Evolutionary conservation across 2,888 invertebrate genomes (phyloP), one percentile per base, ranked within the genome.

Genomic region (Crioceris asparagi): DNA sequence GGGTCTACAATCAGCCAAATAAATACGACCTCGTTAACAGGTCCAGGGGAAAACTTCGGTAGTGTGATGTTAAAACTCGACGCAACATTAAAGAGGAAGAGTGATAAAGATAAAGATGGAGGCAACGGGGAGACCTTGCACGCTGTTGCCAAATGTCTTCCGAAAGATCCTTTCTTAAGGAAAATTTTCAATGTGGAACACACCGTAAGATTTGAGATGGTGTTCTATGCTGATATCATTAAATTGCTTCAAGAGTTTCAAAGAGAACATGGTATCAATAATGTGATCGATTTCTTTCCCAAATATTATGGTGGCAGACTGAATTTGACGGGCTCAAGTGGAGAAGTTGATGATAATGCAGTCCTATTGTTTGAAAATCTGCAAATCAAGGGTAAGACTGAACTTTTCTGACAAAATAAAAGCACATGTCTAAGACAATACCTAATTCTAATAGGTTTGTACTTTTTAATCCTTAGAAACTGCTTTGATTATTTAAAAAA

Each of bases 341-440:
- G 41, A 3, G 52, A 51, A 11, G 65, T 71, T 2, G 70, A 71
- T 43, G 61, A 67, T 0, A 58, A 73, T 43, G 70, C 72, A 1
- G 63, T 69, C 0, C 56, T 74, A 15, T 41, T 74, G 2, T 52
- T 72, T 49, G 71, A 73, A 43, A 72, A 74, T 51, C 46, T 73
- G 4, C 67, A 66, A 39, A 35, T 44, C 0, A 46, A 53, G 2
- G 70, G 67, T 6, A n/a, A n/a, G n/a, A n/a, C n/a, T n/a, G n/a
- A n/a, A n/a, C n/a, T n/a, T n/a, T n/a, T n/a, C n/a, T n/a, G n/a
- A n/a, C n/a, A n/a, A n/a, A n/a, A n/a, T n/a, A n/a, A n/a, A n/a
- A n/a, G n/a, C n/a, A n/a, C n/a, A n/a, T n/a, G n/a, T n/a, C n/a
- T n/a, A n/a, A n/a, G n/a, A n/a, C n/a, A n/a, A n/a, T n/a, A n/a